These are phyloP conservation scores for Takifugu ocellatus DNA, from an alignment of 2,797 vertebrate genomes.

Conservation along the genomic window DNA sequence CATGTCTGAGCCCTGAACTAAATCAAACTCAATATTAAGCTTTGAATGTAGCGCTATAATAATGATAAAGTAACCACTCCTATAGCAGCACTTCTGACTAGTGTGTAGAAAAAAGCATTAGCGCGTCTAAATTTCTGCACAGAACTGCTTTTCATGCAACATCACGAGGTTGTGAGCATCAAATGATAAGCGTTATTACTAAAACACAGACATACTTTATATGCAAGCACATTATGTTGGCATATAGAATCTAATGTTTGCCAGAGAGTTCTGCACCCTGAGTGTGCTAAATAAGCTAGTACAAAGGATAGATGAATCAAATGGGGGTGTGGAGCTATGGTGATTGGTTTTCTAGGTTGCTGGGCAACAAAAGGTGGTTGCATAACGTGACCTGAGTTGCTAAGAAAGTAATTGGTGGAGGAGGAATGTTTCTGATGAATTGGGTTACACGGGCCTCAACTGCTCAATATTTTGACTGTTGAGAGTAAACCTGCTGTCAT, in stretches of 20 bases:
- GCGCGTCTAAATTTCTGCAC: no score
- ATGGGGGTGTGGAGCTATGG: constrained; percentile 1
- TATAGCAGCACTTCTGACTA: no score
- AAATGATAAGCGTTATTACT: no score
- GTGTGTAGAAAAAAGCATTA: no score
- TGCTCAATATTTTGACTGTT: background rate
- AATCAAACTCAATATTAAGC: no score
- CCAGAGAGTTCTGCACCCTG: constrained; percentile 12
- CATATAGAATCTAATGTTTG: constrained; percentile 16
- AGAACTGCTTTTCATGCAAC: no score
- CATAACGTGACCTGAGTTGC: constrained; percentile 41
- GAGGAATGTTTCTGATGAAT: constrained; percentile 25
- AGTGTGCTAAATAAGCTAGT: constrained; percentile 31
- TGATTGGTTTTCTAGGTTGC: constrained; percentile 30
- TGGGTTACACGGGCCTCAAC: constrained; percentile 21
- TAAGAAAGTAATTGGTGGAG: constrained; percentile 35
- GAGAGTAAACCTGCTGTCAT: constrained; percentile 3
- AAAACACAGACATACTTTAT: no score
- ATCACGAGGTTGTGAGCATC: no score
- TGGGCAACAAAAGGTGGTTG: constrained; percentile 51
- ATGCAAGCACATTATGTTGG: constrained; percentile 2
- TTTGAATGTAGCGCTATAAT: no score
- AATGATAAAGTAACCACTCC: no score
- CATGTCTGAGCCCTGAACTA: no score
- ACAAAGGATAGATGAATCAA: constrained; percentile 46